A percentile compares a stretch with the other conserved stretches of the same genome.
Evolutionary conservation across 2,888 invertebrate species (phyloP).

Genomic region (Pantelozetes paolii): DNA sequence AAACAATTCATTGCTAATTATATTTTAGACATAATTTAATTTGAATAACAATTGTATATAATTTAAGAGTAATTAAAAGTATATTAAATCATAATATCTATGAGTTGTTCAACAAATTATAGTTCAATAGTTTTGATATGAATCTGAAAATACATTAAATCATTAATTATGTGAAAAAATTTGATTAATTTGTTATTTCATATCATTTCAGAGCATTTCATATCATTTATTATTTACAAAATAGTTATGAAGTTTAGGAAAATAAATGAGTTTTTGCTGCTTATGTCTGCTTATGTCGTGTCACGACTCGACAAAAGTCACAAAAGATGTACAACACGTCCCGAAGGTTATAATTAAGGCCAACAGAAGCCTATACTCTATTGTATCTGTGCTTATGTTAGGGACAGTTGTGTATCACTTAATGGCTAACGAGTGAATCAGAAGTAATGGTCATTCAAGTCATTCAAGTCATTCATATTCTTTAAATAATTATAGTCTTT

Average conservation of each 20-base stretch:
- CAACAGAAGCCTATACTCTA: neutral
- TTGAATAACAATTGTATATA: neutral
- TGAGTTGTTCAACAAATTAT: neutral
- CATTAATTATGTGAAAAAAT: neutral
- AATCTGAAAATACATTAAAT: neutral
- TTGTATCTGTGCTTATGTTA: constrained; percentile 4
- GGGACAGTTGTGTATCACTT: neutral
- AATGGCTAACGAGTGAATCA: constrained; percentile 9
- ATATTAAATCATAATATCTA: neutral
- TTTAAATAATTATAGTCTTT: constrained; percentile 28
- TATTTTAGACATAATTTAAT: constrained; percentile 8
- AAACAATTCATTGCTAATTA: neutral
- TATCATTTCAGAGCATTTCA: no score
- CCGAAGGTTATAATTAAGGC: constrained; percentile 26
- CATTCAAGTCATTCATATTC: constrained; percentile 33
- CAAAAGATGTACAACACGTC: constrained; percentile 35
- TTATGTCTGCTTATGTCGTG: neutral
- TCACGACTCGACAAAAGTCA: constrained; percentile 28
- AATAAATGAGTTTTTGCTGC: constrained; percentile 16
- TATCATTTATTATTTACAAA: constrained; percentile 35
- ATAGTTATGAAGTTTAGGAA: constrained; percentile 15
- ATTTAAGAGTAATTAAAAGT: neutral
- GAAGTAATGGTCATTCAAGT: constrained; percentile 30
- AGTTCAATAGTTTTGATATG: neutral
- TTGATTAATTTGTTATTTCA: constrained; percentile 32